These are phyloP conservation scores for Gambelia wislizenii DNA, from an alignment of 2,797 vertebrate genomes.

Conservation along the genomic window DNA sequence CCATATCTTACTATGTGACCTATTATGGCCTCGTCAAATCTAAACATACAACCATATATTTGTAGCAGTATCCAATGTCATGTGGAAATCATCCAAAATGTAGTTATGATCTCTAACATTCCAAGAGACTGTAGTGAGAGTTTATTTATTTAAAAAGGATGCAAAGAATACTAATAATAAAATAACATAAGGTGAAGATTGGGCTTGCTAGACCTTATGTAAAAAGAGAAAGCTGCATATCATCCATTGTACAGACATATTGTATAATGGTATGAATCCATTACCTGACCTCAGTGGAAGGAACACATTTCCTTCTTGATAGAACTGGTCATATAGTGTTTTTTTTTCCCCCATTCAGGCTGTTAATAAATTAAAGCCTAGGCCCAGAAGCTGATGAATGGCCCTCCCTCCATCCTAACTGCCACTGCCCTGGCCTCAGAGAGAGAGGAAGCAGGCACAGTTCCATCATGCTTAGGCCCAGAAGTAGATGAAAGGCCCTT, in stretches of 20 bases:
- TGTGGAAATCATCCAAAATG: background rate
- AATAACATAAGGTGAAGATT: background rate
- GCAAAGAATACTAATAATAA: background rate
- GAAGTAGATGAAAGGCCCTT: no score
- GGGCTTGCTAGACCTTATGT: background rate
- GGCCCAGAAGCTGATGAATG: no score
- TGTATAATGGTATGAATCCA: no score
- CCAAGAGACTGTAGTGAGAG: background rate
- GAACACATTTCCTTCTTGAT: background rate
- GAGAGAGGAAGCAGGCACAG: no score
- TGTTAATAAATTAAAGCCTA: background rate
- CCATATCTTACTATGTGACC: background rate
- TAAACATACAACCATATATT: background rate
- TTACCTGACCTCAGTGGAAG: background rate
- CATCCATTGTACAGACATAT: background rate
- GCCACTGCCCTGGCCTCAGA: no score
- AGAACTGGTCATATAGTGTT: background rate
- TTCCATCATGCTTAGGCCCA: no score
- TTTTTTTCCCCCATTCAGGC: no score
- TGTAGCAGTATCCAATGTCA: background rate
- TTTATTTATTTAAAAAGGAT: background rate
- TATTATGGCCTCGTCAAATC: background rate
- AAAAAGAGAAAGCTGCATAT: background rate
- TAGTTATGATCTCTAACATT: background rate
- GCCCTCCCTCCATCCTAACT: no score